Percentiles rank a stretch among this genome's conserved stretches.
These are phyloP conservation scores for Forbesichthys agassizii DNA, from an alignment of 2,113 vertebrate genomes.

Conservation along the genomic window DNA sequence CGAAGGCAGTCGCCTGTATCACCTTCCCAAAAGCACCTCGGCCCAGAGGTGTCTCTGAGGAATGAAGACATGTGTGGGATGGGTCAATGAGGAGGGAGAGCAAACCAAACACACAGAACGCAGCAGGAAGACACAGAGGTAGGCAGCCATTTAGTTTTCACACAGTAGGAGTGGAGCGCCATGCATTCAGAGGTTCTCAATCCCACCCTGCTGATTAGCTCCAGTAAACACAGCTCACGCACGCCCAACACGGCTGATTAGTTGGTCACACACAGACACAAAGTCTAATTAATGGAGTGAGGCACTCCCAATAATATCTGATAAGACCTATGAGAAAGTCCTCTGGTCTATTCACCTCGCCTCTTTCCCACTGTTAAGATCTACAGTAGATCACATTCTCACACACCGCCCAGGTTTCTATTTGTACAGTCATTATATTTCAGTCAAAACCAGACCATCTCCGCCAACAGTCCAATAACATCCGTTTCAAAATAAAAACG, in stretches of 20 bases:
- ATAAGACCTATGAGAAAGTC: conserved; percentile 73
- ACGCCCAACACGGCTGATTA: conserved; percentile 53
- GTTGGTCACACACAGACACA: conserved; percentile 39
- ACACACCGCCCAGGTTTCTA: background rate
- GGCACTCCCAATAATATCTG: conserved; percentile 67
- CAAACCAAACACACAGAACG: background rate
- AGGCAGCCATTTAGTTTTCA: conserved; percentile 12
- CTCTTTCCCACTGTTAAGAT: conserved; percentile 10
- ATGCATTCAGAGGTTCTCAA: conserved; percentile 19
- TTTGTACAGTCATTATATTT: background rate
- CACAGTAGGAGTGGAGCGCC: conserved; percentile 10
- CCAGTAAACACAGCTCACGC: conserved; percentile 55
- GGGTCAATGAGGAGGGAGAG: background rate
- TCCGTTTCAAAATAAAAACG: background rate
- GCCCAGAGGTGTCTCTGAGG: conserved; percentile 88
- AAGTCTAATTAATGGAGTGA: conserved; percentile 61
- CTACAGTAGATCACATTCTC: background rate
- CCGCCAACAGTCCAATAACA: background rate
- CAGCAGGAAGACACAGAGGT: background rate
- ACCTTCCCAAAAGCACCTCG: conserved; percentile 93
- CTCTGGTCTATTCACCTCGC: conserved; percentile 33
- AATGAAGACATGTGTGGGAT: conserved; percentile 1
- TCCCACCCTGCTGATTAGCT: conserved; percentile 60
- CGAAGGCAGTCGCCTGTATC: conserved; percentile 91
- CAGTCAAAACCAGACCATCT: background rate